These are phyloP conservation scores for Xanthia togata DNA, from an alignment of 2,888 invertebrate species.

Conservation along the genomic window DNA sequence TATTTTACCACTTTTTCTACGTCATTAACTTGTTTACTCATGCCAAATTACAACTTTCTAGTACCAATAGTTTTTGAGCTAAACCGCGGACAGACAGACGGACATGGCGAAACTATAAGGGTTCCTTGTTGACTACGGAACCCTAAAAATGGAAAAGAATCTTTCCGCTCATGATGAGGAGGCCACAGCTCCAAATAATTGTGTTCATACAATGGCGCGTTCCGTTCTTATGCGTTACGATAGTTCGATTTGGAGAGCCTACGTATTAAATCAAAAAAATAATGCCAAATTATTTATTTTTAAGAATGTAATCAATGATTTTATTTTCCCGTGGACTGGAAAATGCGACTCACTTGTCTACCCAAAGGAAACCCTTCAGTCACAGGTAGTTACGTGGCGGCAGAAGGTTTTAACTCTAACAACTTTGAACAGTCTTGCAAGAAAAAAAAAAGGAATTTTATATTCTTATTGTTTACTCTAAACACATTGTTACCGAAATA, in stretches of 20 bases:
- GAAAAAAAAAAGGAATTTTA: background rate
- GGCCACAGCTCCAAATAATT: background rate
- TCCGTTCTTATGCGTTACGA: background rate
- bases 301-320: background rate
- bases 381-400: background rate
- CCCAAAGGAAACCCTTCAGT: background rate
- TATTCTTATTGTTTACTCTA: background rate
- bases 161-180: background rate
- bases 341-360: background rate
- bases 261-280: too few species aligned
- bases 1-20: too few species aligned
- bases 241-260: background rate
- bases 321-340: background rate
- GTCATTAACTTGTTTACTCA: too few species aligned
- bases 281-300: too few species aligned
- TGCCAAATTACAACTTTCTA: too few species aligned
- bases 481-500: background rate
- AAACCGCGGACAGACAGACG: too few species aligned
- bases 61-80: too few species aligned
- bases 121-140: too few species aligned
- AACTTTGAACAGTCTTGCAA: background rate
- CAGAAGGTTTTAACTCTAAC: background rate
- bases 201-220: background rate
- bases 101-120: too few species aligned
- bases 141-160: background rate